Base-by-base conservation (phyloP, 2,797 vertebrate species). In the Platalea minor region DNA sequence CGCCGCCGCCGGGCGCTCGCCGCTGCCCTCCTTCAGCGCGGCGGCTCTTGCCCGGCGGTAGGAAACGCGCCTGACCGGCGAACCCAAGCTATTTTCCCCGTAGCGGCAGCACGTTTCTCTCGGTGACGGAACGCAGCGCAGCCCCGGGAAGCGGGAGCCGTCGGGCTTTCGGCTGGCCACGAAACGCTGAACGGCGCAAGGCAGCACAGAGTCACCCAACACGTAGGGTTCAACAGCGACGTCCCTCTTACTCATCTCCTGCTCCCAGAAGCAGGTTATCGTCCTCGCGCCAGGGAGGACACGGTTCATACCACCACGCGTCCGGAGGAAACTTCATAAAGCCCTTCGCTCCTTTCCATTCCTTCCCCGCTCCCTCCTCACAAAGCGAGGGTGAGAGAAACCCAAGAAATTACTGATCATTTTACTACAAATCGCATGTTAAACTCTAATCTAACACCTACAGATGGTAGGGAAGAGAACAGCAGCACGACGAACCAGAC, bases 91-190 rank as follows among this genome's bases (percentile, higher is more conserved):
- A 1, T 37, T 17, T 31, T 35, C 37, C 54, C 29, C 25, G 3
- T 8, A 0, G 1, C 3, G 9, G 11, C 60, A 2, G 37, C 1
- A 28, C 1, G 9, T 46, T 37, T 33, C 50, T 33, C 28, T 39
- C 4, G 2, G 56, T 2, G 33, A 10, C 46, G 3, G 37, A 13
- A 31, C 10, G 10, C 43, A 39, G 57, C 7, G 5, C 21, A 4
- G 41, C 29, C 13, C 70, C 7, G 25, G 51, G 61, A 25, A 41
- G 70, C 5, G 5, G 1, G n/a, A 26, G 50, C 50, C 25, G 10
- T 13, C 39, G 3, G 35, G 59, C 50, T 26, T 29, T 13, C 51
- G 13, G 41, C 2, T 2, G 70, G 24, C 51, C 60, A 20, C 2
- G 25, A 8, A 50, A 10, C 1, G 13, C 28, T 3, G 10, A 1